Percentiles rank a stretch among this genome's conserved stretches.
Evolutionary conservation across 2,888 invertebrate species (phyloP).

Genomic region (Harpagoxenus sublaevis): DNA sequence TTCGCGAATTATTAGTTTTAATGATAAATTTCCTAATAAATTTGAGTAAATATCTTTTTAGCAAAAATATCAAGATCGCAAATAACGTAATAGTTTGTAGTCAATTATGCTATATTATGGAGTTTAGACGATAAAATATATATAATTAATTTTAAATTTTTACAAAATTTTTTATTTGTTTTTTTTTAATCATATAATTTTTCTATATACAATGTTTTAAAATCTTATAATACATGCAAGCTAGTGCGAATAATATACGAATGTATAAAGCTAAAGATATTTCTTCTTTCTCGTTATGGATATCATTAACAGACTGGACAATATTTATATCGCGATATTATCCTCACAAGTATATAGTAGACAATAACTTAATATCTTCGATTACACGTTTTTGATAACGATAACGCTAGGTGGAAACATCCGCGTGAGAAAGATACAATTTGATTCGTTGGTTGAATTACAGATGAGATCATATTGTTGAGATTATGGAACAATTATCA

Average conservation of each 20-base stretch:
- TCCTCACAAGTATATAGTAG: not conserved
- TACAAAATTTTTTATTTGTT: not conserved
- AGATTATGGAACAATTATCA: not conserved
- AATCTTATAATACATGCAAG: not conserved
- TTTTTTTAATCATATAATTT: not conserved
- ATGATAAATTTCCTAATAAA: not conserved
- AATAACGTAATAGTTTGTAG: not conserved
- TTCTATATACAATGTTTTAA: not conserved
- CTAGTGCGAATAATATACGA: not conserved
- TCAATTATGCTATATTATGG: not conserved
- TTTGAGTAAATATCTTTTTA: not conserved
- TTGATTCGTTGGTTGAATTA: not conserved
- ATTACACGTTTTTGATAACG: slow-evolving; percentile 1
- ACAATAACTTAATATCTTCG: not conserved
- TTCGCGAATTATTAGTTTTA: not conserved
- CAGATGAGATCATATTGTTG: not conserved
- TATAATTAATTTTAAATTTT: not conserved
- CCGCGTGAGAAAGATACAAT: not conserved
- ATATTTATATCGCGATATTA: not conserved
- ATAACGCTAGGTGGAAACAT: not conserved
- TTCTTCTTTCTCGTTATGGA: not conserved
- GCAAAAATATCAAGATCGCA: not conserved
- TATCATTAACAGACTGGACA: not conserved
- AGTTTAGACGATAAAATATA: not conserved
- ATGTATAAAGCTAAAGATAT: not conserved